Conservation (phyloP, 2,888 invertebrate species). For the Drosophila maculinotata region DNA sequence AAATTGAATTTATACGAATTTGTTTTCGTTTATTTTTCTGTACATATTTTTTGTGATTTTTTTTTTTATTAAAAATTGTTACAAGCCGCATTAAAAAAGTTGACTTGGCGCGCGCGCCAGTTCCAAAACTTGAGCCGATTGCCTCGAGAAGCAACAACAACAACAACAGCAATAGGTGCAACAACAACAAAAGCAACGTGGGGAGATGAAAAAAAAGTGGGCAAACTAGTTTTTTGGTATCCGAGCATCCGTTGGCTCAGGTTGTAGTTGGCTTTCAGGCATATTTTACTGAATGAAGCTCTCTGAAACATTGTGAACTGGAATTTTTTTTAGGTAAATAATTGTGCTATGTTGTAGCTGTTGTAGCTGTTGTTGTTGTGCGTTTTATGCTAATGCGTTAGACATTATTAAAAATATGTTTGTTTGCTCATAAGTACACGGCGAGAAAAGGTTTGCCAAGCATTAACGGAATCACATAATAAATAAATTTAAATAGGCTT, state of each 20-base stretch:
- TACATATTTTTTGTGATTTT: too few relatives aligned
- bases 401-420: conserved; percentile 53
- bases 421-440: conserved; percentile 40
- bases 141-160: conserved; percentile 52
- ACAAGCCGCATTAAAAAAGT: conserved; percentile 69
- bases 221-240: conserved; percentile 82
- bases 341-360: conserved; percentile 60
- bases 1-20: conserved; percentile 27
- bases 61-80: conserved; percentile 39
- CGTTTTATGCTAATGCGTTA: conserved; percentile 54
- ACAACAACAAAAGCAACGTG: conserved; percentile 30
- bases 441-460: conserved; percentile 16
- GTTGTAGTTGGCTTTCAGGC: conserved; percentile 61
- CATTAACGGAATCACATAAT: neutral
- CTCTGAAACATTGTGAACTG: conserved; percentile 64
- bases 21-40: conserved; percentile 17
- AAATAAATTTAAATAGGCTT: neutral
- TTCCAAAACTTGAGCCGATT: conserved; percentile 57
- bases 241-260: conserved; percentile 79
- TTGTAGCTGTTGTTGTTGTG: conserved; percentile 44
- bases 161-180: conserved; percentile 26
- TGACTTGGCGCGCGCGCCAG: conserved; percentile 73
- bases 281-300: conserved; percentile 71
- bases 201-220: conserved; percentile 72
- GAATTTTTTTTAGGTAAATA: conserved; percentile 67